Base-by-base conservation (phyloP, 2,797 vertebrate species). In the Morelia viridis region DNA sequence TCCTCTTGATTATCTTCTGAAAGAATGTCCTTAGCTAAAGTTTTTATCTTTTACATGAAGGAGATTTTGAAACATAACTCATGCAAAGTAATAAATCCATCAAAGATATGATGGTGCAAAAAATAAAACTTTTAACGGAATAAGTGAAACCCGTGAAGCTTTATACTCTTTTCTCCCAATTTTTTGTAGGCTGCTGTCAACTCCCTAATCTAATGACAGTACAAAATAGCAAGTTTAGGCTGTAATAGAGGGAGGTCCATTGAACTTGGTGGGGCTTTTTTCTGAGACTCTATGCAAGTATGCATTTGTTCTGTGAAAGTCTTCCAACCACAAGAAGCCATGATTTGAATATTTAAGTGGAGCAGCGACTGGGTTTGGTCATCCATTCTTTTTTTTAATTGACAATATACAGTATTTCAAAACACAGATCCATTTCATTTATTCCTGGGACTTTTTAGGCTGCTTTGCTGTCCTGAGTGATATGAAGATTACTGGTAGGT, bases 401-500 rank as follows among this genome's bases (percentile, higher is more conserved):
- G 60, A 15, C 96, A 94, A 93, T 93, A 12, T 6, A 1, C 85
- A 89, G 89, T 83, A 57, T 85, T 93, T 62, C 10, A 60, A 91
- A 50, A 24, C 28, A 22, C 64, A 65, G 64, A 6, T 22, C 87
- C 85, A 9, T 89, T 94, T 95, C 85, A 91, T 90, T 2, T 92
- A 46, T 90, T 95, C 89, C 93, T 88, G 71, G 71, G 17, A 46
- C 28, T 1, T n/a, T 95, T 95, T 95, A 95, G 95, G 94, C 95
- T 94, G 89, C 93, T 96, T 94, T 95, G 92, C 90, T 93, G 85
- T 87, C 28, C 92, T 89, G 93, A 96, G 53, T 88, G 93, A 76
- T 85, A 93, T 76, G 92, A 88, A 86, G 89, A 93, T 95, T 93
- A 96, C 92, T 95, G 94, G 95, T 92, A 94, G 13, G 53, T 94